Evolutionary conservation across 2,797 vertebrate genomes (phyloP).

Genomic region (Bradypodion pumilum): DNA sequence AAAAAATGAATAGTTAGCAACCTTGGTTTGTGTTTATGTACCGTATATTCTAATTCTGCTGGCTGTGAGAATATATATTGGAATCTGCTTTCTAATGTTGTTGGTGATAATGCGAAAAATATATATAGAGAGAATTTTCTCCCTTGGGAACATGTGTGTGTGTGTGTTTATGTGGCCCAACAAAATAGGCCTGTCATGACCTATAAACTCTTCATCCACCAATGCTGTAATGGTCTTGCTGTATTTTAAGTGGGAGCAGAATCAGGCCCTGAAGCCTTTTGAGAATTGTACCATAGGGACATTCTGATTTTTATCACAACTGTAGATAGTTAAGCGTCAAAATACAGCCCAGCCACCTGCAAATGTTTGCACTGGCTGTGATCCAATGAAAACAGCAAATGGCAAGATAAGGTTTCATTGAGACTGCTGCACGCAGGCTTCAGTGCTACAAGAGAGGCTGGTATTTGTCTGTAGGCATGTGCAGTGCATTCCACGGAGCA

Average conservation of each 20-base stretch:
- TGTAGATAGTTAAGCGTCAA: slow-evolving; percentile 86
- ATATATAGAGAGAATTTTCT: not conserved
- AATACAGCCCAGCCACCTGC: slow-evolving; percentile 86
- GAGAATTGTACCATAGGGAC: slow-evolving; percentile 82
- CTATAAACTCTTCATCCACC: slow-evolving; percentile 70
- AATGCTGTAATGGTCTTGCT: slow-evolving; percentile 61
- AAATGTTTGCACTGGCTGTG: slow-evolving; percentile 82
- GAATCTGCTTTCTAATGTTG: not conserved
- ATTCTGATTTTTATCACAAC: slow-evolving; percentile 87
- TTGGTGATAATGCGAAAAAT: not conserved
- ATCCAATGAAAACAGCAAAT: slow-evolving; percentile 82
- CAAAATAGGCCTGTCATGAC: slow-evolving; percentile 73
- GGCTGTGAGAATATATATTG: not conserved
- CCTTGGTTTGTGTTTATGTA: slow-evolving; percentile 28
- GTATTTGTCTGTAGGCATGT: slow-evolving; percentile 78
- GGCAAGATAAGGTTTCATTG: slow-evolving; percentile 84
- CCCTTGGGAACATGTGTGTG: slow-evolving; percentile 60
- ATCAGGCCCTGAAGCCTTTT: slow-evolving; percentile 70
- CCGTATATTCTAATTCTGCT: not conserved
- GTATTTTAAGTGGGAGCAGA: slow-evolving; percentile 53
- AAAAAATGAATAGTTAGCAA: not conserved
- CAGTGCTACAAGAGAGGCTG: slow-evolving; percentile 71
- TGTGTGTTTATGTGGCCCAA: slow-evolving; percentile 46
- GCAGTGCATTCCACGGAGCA: slow-evolving; percentile 55
- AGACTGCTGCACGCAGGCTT: slow-evolving; percentile 67